phyloP scores from a whole-genome alignment of 2,113 vertebrate genomes.

The Ancistrus triradiatus region DNA sequence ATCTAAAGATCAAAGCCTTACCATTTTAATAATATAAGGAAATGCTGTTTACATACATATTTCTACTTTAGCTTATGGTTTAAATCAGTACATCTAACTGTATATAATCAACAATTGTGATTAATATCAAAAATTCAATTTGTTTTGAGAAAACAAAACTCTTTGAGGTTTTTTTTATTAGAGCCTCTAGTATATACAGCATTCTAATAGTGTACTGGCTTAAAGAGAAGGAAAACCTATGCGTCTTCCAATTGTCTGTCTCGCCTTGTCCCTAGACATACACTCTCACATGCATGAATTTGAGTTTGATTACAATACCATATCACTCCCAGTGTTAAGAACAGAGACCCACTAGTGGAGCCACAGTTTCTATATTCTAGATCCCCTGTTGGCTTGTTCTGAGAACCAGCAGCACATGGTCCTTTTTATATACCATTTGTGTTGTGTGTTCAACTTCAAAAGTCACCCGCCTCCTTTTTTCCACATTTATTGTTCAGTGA shows the following conservation, averaged over 20 bases:
- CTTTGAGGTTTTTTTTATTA: no score
- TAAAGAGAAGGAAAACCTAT: slow-evolving; percentile 6
- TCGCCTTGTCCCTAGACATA: slow-evolving; percentile 2
- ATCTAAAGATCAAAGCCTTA: no score
- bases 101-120: no score
- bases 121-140: no score
- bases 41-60: no score
- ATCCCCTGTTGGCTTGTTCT: slow-evolving; percentile 55
- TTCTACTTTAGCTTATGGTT: no score
- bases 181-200: no score
- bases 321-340: slow-evolving; percentile 55
- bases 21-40: no score
- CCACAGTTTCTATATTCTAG: slow-evolving; percentile 49
- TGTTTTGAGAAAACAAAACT: no score
- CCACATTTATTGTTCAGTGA: slow-evolving; percentile 12
- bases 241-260: no score
- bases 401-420: slow-evolving; percentile 59
- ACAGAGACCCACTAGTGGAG: slow-evolving; percentile 37
- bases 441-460: slow-evolving; percentile 53
- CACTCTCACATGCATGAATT: slow-evolving; percentile 30
- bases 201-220: no score
- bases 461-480: slow-evolving; percentile 11
- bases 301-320: slow-evolving; percentile 59
- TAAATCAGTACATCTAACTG: no score
- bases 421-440: slow-evolving; percentile 54